These are phyloP conservation scores for Zosterops lateralis DNA, from an alignment of 2,113 vertebrate species.

Conservation along the genomic window DNA sequence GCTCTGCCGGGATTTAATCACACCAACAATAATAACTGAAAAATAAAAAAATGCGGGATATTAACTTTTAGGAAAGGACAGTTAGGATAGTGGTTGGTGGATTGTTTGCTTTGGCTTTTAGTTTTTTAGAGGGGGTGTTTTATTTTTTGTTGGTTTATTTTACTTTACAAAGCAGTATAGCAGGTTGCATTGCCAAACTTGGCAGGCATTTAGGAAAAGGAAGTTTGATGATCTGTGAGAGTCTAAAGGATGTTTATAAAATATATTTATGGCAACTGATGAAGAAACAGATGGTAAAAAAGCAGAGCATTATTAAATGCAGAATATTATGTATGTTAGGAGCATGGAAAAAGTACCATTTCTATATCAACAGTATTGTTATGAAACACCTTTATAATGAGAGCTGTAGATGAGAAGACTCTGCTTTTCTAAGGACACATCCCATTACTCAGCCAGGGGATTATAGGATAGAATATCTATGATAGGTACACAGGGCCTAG, in stretches of 20 bases:
- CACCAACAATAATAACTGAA: neutral
- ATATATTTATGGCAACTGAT: neutral
- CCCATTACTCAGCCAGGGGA: neutral
- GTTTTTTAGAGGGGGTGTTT: fast-evolving
- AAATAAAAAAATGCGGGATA: neutral
- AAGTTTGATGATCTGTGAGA: neutral
- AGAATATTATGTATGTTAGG: neutral
- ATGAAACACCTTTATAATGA: neutral
- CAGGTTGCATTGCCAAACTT: neutral
- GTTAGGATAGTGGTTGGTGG: neutral
- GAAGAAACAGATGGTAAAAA: neutral
- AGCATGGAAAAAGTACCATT: fast-evolving
- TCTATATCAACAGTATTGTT: neutral
- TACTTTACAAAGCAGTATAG: neutral
- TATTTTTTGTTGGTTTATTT: neutral
- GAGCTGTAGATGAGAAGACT: neutral
- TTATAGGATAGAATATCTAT: neutral
- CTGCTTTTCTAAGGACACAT: neutral
- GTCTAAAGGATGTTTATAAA: neutral
- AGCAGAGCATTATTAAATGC: neutral
- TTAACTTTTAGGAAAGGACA: neutral
- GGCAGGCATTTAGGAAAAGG: neutral
- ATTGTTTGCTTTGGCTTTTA: neutral
- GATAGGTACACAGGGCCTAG: neutral
- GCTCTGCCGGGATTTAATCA: neutral